phyloP scores from a whole-genome alignment of 92 coral and sea anemone genomes.

The Zoanthus sociatus region DNA sequence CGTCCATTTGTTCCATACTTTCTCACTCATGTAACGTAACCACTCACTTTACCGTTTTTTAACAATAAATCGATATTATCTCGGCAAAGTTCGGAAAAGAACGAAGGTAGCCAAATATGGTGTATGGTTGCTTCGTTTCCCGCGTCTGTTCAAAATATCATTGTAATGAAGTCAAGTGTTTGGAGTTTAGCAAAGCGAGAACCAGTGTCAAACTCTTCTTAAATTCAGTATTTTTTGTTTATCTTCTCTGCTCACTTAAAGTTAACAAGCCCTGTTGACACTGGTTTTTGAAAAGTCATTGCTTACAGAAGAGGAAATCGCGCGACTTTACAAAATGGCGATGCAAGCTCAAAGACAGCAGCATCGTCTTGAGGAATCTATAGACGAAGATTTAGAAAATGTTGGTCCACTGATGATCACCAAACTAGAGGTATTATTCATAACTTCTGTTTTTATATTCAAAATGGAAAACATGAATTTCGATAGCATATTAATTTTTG shows the following conservation, averaged over 20 bases:
- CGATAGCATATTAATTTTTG: background rate
- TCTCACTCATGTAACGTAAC: constrained; percentile 44
- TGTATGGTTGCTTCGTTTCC: constrained; percentile 26
- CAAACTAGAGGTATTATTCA: constrained; percentile 80
- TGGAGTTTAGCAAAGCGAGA: background rate
- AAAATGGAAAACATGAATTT: background rate
- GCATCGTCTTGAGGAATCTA: constrained; percentile 78
- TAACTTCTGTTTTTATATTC: background rate
- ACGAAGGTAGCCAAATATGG: constrained; percentile 21
- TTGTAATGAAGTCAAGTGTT: background rate
- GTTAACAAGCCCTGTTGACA: background rate
- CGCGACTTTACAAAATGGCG: constrained; percentile 56
- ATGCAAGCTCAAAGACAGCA: constrained; percentile 83
- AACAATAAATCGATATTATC: background rate
- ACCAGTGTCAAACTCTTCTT: background rate
- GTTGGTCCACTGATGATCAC: constrained; percentile 80
- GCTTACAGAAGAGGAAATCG: background rate
- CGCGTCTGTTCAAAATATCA: constrained; percentile 65
- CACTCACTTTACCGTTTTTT: background rate
- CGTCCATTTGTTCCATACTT: constrained; percentile 32
- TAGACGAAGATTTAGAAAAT: constrained; percentile 55
- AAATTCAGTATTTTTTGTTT: background rate
- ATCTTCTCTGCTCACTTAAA: background rate
- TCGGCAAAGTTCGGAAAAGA: constrained; percentile 8
- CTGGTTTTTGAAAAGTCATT: background rate